Evolutionary conservation across 1,140 invertebrate species (phyloP).

Genomic region (Tenebrio molitor): DNA sequence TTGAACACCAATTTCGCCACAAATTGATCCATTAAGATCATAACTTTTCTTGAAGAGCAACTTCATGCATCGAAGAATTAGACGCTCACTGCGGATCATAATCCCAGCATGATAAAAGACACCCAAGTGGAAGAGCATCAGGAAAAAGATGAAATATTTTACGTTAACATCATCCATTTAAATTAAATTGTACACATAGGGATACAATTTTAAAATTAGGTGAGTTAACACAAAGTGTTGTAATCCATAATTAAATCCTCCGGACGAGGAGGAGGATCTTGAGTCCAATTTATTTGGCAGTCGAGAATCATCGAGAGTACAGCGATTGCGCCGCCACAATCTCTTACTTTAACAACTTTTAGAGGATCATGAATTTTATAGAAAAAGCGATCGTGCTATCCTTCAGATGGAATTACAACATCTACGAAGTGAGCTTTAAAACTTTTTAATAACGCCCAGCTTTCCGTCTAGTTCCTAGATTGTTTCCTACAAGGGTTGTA

Average conservation of each 20-base stretch:
- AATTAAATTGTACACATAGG: slow-evolving; percentile 27
- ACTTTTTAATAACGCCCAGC: neutral
- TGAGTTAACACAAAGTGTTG: neutral
- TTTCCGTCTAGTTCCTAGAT: neutral
- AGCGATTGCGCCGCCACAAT: neutral
- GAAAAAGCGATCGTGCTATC: neutral
- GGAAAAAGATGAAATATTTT: slow-evolving; percentile 14
- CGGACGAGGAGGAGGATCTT: neutral
- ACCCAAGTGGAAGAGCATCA: neutral
- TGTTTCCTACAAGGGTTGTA: neutral
- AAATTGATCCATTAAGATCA: slow-evolving; percentile 38
- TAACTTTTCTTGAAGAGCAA: slow-evolving; percentile 30
- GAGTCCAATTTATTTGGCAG: neutral
- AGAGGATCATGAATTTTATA: slow-evolving; percentile 28
- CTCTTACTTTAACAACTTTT: slow-evolving; percentile 24
- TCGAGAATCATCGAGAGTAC: neutral
- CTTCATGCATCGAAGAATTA: slow-evolving; percentile 11
- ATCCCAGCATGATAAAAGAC: slow-evolving; percentile 11
- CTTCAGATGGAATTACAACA: slow-evolving; percentile 13
- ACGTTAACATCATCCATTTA: slow-evolving; percentile 12
- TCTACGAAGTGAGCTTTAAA: neutral
- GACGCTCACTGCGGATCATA: slow-evolving; percentile 2
- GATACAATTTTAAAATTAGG: slow-evolving; percentile 16
- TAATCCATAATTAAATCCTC: slow-evolving; percentile 4
- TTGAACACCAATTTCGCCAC: slow-evolving; percentile 31